These are phyloP conservation scores for Mylabris sibirica DNA, from an alignment of 2,888 invertebrate genomes.

Conservation along the genomic window DNA sequence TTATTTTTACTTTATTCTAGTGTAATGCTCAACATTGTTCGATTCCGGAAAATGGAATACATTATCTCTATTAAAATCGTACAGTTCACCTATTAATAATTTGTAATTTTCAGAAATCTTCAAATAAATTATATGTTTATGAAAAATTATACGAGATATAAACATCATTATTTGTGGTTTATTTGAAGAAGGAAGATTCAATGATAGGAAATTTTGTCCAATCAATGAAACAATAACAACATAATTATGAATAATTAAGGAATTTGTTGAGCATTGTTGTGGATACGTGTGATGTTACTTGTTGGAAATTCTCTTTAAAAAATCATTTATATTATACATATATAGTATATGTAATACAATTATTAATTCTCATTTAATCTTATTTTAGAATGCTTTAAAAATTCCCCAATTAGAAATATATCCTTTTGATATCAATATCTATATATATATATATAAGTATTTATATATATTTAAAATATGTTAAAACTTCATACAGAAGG, in stretches of 20 bases:
- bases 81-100: not conserved
- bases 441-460: conserved; percentile 23
- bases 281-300: conserved; percentile 10
- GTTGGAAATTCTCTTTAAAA: not conserved
- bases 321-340: not conserved
- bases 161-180: too few relatives aligned
- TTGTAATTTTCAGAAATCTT: not conserved
- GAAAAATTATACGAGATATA: too few relatives aligned
- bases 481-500: conserved; percentile 35
- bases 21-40: conserved; percentile 10
- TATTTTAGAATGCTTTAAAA: conserved; percentile 22
- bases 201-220: too few relatives aligned
- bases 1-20: conserved; percentile 11
- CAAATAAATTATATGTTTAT: not conserved
- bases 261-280: conserved; percentile 40
- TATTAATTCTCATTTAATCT: not conserved
- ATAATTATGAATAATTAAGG: conserved; percentile 43
- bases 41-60: conserved; percentile 6
- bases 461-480: conserved; percentile 17
- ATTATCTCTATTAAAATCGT: not conserved
- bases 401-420: conserved; percentile 45
- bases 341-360: not conserved
- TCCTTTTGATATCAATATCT: conserved; percentile 35
- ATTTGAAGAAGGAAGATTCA: too few relatives aligned
- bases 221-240: conserved; percentile 32